phyloP scores from a whole-genome alignment of 2,113 vertebrate species.

The Aramus guarauna region DNA sequence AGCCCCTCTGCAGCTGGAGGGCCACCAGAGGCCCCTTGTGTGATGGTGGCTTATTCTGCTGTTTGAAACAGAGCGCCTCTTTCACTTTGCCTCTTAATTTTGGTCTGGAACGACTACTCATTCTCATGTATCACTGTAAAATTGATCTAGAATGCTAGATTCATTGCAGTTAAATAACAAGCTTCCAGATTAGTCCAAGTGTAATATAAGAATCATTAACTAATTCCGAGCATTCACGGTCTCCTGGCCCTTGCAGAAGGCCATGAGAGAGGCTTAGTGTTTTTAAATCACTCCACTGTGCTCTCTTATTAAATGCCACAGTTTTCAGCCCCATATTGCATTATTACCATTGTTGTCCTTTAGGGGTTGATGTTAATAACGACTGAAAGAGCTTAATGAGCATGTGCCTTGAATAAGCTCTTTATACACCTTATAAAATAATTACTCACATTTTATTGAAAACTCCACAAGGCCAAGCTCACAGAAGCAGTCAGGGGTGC shows the following conservation, averaged over 20 bases:
- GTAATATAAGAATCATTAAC: not conserved
- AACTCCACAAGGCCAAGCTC: constrained; percentile 13
- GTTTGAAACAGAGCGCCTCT: not conserved
- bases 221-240: rapidly evolving
- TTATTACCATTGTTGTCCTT: constrained; percentile 51
- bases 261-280: not conserved
- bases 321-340: not conserved
- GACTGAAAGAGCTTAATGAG: constrained; percentile 52
- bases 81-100: not conserved
- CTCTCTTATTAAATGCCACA: not conserved
- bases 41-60: not conserved
- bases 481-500: constrained; percentile 25
- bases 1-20: not conserved
- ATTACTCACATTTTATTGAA: constrained; percentile 43
- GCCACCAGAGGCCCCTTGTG: not conserved
- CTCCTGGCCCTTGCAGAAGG: not conserved
- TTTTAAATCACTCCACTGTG: not conserved
- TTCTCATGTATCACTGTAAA: not conserved
- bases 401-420: constrained; percentile 44
- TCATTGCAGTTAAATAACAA: not conserved
- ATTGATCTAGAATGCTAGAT: not conserved
- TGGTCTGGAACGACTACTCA: not conserved
- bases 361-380: constrained; percentile 30
- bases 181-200: not conserved
- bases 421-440: constrained; percentile 45